Base-by-base conservation (phyloP, 2,888 invertebrate species). In the Orthosia incerta region DNA sequence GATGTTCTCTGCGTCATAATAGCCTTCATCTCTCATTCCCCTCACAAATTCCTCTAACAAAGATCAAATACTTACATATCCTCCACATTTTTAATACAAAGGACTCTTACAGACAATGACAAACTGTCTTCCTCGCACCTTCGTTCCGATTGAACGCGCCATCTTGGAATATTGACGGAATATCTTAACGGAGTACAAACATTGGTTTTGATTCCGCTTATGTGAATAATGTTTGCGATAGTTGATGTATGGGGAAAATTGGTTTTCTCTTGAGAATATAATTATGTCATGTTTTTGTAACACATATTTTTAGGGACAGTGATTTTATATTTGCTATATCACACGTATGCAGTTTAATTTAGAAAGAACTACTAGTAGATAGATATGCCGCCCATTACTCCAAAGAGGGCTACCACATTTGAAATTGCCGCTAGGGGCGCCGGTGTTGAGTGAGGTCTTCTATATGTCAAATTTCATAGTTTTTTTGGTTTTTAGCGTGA, bases 161-260 rank as follows among this genome's bases (percentile, higher is more conserved):
- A 31, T n/a, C 67, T 73, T 82, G 71, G 71, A 68, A 79, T 79
- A 82, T 79, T 56, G 59, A 56, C 61, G 46, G n/a, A 63, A 79
- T 77, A 64, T 71, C 63, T 71, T 77, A 82, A 53, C 59, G 46
- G 4, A 31, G 45, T 20, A 48, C 23, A 53, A 66, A 69, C 39
- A 48, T 67, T 62, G 61, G 56, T 68, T 64, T 46, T 60, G 48
- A 65, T 65, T 56, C 56, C 46, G 31, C 1, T 15, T 75, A 31
- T 4, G 56, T 69, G 26, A 68, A 80, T 80, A 61, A 62, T 56
- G 55, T 75, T 61, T 51, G 18, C 26, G 50, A 53, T 68, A 51
- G 31, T 51, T 74, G 55, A 64, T 80, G 50, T 50, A 59, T 53
- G 16, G 39, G 5, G 23, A 15, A 53, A 51, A 59, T 53, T 50